A percentile compares a stretch with the other conserved stretches of the same genome.
Conservation (phyloP, 2,888 invertebrate species). For the Atrina japonica region DNA sequence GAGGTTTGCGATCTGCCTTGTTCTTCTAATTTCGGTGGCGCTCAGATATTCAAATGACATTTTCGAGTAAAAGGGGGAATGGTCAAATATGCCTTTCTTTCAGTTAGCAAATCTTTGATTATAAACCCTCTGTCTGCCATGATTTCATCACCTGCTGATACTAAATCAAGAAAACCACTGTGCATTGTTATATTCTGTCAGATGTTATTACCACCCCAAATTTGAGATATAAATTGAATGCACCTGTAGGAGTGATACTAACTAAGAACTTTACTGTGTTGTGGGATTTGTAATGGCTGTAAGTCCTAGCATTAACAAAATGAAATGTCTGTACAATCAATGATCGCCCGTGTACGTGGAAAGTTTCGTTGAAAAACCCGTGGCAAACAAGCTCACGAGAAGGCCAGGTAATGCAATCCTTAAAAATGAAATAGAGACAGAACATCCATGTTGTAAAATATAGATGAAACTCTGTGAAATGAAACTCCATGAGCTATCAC, state of each 20-base stretch:
- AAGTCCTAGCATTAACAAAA: constrained; percentile 38
- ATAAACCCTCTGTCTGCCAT: constrained; percentile 36
- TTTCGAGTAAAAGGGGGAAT: constrained; percentile 25
- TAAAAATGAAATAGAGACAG: constrained; percentile 25
- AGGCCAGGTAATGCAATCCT: constrained; percentile 24
- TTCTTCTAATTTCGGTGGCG: not conserved
- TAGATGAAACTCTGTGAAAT: constrained; percentile 15
- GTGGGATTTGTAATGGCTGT: constrained; percentile 20
- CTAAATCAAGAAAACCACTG: constrained; percentile 26
- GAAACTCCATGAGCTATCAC: constrained; percentile 33
- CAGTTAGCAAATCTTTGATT: constrained; percentile 23
- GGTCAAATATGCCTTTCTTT: constrained; percentile 11
- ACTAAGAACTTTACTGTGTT: constrained; percentile 18
- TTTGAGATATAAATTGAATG: constrained; percentile 20
- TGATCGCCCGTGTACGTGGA: constrained; percentile 25
- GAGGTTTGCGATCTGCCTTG: not conserved
- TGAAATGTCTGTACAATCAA: constrained; percentile 47
- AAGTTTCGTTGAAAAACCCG: constrained; percentile 26
- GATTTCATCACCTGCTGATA: constrained; percentile 26
- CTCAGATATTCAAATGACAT: constrained; percentile 9
- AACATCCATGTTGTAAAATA: constrained; percentile 44
- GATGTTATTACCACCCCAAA: constrained; percentile 14
- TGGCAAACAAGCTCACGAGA: constrained; percentile 35
- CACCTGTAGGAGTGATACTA: constrained; percentile 10
- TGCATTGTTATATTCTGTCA: constrained; percentile 17